Conservation (phyloP, 2,113 vertebrate genomes). For the Sinosuthora webbiana region DNA sequence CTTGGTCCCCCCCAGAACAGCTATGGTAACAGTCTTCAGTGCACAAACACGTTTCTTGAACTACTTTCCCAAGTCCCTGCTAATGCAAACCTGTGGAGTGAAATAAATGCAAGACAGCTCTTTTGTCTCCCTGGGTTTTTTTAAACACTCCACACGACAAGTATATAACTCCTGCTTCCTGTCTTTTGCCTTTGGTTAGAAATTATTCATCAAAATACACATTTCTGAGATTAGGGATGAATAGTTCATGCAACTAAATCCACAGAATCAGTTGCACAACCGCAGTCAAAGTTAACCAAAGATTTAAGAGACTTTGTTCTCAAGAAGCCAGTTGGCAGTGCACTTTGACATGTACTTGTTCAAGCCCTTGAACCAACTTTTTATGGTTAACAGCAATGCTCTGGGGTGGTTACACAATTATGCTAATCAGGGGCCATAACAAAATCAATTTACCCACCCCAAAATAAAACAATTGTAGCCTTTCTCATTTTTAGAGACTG, state of each 20-base stretch:
- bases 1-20: neutral
- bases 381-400: neutral
- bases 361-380: neutral
- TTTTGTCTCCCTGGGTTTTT: constrained; percentile 25
- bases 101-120: constrained; percentile 42
- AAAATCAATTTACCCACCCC: neutral
- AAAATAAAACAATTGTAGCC: neutral
- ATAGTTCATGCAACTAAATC: neutral
- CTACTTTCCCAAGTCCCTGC: constrained; percentile 22
- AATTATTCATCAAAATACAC: neutral
- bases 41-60: constrained; percentile 41
- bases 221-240: neutral
- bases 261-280: neutral
- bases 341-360: neutral
- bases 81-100: constrained; percentile 17
- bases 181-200: neutral
- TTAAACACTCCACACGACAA: neutral
- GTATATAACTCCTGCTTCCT: neutral
- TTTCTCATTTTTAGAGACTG: neutral
- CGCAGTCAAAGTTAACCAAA: neutral
- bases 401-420: neutral
- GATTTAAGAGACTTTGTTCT: neutral
- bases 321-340: neutral
- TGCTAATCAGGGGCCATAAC: neutral
- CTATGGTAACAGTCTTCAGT: constrained; percentile 29